Conservation (phyloP, 2,113 vertebrate species). For the Eleginops maclovinus region DNA sequence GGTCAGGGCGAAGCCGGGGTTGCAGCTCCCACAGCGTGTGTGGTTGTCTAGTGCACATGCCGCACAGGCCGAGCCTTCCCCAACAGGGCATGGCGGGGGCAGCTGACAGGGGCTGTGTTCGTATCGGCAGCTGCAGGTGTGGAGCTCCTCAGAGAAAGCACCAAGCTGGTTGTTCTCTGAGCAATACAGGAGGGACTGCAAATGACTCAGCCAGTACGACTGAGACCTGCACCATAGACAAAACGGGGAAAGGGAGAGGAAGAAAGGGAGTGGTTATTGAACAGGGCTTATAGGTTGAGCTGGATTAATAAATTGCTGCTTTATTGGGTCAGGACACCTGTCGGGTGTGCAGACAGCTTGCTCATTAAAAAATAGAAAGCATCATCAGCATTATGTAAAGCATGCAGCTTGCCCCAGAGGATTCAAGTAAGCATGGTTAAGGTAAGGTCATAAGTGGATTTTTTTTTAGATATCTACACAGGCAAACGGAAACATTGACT, state of each 20-base stretch:
- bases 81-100: slow-evolving; percentile 88
- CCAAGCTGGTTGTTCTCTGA: slow-evolving; percentile 96
- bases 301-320: slow-evolving; percentile 36
- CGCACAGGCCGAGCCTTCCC: slow-evolving; percentile 88
- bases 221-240: slow-evolving; percentile 83
- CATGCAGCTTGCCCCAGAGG: not conserved
- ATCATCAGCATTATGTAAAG: slow-evolving; percentile 11
- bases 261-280: slow-evolving; percentile 31
- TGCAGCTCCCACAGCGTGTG: slow-evolving; percentile 94
- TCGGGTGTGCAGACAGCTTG: slow-evolving; percentile 44
- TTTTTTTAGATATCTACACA: no score
- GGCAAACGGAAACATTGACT: no score
- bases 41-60: slow-evolving; percentile 92
- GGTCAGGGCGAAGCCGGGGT: slow-evolving; percentile 89
- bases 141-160: slow-evolving; percentile 93
- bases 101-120: slow-evolving; percentile 91
- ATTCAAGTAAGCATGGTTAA: slow-evolving; percentile 14
- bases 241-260: not conserved
- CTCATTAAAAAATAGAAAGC: slow-evolving; percentile 42
- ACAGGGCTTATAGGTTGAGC: slow-evolving; percentile 18
- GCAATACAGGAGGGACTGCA: slow-evolving; percentile 97
- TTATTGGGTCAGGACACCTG: slow-evolving; percentile 37
- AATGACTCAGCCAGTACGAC: slow-evolving; percentile 92
- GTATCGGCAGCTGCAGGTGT: slow-evolving; percentile 91
- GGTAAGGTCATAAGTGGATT: slow-evolving; percentile 23